Percentiles rank a stretch among this genome's conserved stretches.
Evolutionary conservation across 1,140 invertebrate species (phyloP).

Genomic region (Trichonephila clavata): DNA sequence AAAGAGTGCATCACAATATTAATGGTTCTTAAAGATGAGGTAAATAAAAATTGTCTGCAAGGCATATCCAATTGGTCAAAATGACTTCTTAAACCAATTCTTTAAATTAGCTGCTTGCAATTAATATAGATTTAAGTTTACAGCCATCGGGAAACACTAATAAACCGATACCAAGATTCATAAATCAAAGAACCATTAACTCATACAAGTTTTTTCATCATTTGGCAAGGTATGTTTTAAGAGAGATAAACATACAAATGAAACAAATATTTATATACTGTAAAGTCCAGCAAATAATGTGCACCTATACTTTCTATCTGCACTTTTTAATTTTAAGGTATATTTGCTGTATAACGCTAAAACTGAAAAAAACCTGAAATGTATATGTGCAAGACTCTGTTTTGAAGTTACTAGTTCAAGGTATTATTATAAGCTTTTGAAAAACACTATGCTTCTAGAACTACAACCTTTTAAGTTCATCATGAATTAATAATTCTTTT

Average conservation of each 20-base stretch:
- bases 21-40: conserved; percentile 33
- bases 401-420: too few relatives aligned
- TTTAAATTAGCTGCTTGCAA: not conserved
- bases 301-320: too few relatives aligned
- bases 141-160: conserved; percentile 47
- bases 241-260: not conserved
- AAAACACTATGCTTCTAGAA: too few relatives aligned
- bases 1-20: conserved; percentile 79
- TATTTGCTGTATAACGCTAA: too few relatives aligned
- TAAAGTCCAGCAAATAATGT: too few relatives aligned
- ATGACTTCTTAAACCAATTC: conserved; percentile 13
- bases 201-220: conserved; percentile 65
- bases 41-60: conserved; percentile 35
- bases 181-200: conserved; percentile 63
- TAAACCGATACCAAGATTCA: conserved; percentile 72
- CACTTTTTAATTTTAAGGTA: too few relatives aligned
- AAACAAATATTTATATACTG: too few relatives aligned
- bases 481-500: too few relatives aligned
- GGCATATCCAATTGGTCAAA: not conserved
- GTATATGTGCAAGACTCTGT: too few relatives aligned
- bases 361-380: too few relatives aligned
- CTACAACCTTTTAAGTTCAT: too few relatives aligned
- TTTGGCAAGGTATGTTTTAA: not conserved
- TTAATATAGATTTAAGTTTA: conserved; percentile 74
- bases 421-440: too few relatives aligned